Conservation (phyloP, 2,888 invertebrate genomes). For the Eristalis intricaria region DNA sequence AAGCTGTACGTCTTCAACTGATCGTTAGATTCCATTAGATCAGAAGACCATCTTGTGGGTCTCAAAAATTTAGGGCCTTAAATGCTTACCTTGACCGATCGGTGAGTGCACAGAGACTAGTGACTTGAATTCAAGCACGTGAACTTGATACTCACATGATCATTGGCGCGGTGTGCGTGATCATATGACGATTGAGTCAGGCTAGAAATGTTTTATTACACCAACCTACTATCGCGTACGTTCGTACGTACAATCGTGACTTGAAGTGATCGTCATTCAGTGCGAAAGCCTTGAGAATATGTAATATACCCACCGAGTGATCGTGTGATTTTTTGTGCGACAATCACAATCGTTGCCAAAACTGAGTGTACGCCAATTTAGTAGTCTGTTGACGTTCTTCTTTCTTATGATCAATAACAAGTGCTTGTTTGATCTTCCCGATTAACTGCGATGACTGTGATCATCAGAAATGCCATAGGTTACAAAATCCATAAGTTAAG, state of each 20-base stretch:
- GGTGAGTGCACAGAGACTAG: neutral
- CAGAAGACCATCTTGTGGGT: no score
- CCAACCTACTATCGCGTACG: neutral
- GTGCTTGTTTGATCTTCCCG: neutral
- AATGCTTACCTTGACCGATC: neutral
- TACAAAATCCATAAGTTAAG: neutral
- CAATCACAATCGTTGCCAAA: neutral
- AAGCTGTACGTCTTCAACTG: no score
- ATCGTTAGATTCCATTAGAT: no score
- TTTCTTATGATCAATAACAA: neutral
- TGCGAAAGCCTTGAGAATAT: neutral
- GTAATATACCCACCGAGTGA: neutral
- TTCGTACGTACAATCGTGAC: neutral
- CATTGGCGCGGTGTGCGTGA: neutral
- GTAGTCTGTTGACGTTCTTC: neutral
- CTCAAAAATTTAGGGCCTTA: neutral
- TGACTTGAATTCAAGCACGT: neutral
- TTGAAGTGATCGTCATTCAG: neutral
- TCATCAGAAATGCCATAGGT: no score
- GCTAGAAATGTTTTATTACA: neutral
- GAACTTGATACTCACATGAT: neutral
- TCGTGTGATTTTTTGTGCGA: neutral
- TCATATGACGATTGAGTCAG: neutral
- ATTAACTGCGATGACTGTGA: no score
- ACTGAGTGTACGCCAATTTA: neutral